Conservation (phyloP, 2,113 vertebrate species). For the Tringa solitaria region DNA sequence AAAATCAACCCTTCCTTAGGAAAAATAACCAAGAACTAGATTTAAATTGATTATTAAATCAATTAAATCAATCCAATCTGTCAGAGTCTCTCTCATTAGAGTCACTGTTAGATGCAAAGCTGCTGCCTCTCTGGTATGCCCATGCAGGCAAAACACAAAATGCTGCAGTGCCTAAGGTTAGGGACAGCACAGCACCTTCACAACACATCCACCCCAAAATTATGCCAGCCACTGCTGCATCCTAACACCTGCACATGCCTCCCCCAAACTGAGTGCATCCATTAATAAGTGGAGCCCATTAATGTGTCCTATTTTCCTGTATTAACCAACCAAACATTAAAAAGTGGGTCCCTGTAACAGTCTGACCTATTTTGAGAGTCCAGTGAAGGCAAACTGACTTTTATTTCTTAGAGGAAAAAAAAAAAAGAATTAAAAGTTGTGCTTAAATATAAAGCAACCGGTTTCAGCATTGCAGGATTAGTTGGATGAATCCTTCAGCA, state of each 20-base stretch:
- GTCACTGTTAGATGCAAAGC: background rate
- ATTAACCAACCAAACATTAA: background rate
- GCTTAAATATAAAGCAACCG: constrained; percentile 41
- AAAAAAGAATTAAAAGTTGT: background rate
- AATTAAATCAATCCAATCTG: constrained; percentile 38
- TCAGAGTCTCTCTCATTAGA: background rate
- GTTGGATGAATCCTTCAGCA: constrained; percentile 35
- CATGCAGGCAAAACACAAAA: background rate
- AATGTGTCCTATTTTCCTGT: background rate
- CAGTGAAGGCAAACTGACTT: background rate
- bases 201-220: background rate
- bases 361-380: background rate
- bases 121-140: background rate
- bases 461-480: constrained; percentile 51
- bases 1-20: constrained; percentile 28
- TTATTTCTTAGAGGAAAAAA: background rate
- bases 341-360: background rate
- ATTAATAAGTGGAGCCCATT: background rate
- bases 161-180: background rate
- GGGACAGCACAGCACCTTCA: background rate
- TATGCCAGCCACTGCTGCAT: rapidly evolving
- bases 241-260: background rate
- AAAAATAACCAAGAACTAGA: constrained; percentile 41
- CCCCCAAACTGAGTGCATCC: background rate
- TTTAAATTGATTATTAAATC: constrained; percentile 46